Conservation (phyloP, 2,113 vertebrate species). For the Odocoileus virginianus region DNA sequence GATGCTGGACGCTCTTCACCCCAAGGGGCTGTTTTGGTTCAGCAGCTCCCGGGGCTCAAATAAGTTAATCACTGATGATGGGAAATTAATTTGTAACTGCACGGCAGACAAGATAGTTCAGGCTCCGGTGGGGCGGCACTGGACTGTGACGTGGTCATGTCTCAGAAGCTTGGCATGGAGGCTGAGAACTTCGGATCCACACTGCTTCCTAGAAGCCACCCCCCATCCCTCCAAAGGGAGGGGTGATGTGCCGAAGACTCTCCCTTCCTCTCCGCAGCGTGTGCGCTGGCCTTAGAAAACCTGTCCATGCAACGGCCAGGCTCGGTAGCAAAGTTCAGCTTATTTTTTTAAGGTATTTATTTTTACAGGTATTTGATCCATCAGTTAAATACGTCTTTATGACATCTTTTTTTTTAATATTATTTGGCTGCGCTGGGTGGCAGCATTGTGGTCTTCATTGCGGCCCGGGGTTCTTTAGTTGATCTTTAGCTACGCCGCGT, state of each 20-base stretch:
- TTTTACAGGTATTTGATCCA: neutral
- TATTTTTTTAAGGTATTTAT: neutral
- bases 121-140: constrained; percentile 43
- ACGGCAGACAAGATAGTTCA: constrained; percentile 73
- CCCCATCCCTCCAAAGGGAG: neutral
- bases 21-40: constrained; percentile 71
- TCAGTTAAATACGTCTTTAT: neutral
- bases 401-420: neutral
- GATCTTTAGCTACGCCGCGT: neutral
- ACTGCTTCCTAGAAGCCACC: neutral
- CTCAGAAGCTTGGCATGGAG: constrained; percentile 1
- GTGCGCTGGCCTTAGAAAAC: neutral
- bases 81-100: constrained; percentile 73
- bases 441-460: neutral
- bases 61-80: constrained; percentile 77
- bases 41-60: constrained; percentile 60
- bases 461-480: neutral
- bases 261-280: neutral
- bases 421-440: neutral
- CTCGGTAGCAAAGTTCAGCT: neutral
- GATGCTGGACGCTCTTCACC: constrained; percentile 36
- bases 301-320: neutral
- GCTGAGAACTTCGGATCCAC: neutral
- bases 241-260: neutral
- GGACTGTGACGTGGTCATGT: constrained; percentile 54